phyloP scores from a whole-genome alignment of 1,140 invertebrate genomes.

The Dendroctonus valens region DNA sequence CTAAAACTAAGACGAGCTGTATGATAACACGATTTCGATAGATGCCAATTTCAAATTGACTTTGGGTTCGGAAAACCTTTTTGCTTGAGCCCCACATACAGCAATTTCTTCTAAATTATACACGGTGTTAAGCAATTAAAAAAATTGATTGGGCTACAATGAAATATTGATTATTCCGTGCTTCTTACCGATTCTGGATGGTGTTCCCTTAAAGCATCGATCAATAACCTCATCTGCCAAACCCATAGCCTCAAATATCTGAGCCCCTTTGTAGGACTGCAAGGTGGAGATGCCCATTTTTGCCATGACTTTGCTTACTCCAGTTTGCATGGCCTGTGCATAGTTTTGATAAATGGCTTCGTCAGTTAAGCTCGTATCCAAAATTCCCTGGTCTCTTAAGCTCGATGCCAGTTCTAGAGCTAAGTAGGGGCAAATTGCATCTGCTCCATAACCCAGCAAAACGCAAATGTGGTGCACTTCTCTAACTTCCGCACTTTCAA shows the following conservation, averaged over 20 bases:
- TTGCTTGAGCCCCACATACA: too few species aligned
- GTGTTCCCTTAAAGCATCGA: slow-evolving; percentile 89
- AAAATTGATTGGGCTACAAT: too few species aligned
- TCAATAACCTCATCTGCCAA: slow-evolving; percentile 89
- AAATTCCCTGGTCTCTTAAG: slow-evolving; percentile 76
- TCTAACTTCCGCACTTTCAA: slow-evolving; percentile 92
- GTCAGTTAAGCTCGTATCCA: slow-evolving; percentile 75
- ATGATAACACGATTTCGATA: too few species aligned
- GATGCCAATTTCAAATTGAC: too few species aligned
- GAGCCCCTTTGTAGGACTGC: slow-evolving; percentile 99
- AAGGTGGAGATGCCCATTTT: slow-evolving; percentile 99
- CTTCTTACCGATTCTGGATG: slow-evolving; percentile 76
- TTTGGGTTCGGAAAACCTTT: too few species aligned
- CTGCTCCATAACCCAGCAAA: slow-evolving; percentile 93
- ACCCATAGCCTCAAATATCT: slow-evolving; percentile 99
- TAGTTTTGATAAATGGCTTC: slow-evolving; percentile 79
- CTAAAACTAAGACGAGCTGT: too few species aligned
- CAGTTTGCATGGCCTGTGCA: slow-evolving; percentile 55
- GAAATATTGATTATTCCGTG: too few species aligned
- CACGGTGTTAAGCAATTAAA: too few species aligned
- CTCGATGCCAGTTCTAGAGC: slow-evolving; percentile 89
- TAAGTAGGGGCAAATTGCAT: slow-evolving; percentile 96
- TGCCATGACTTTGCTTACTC: slow-evolving; percentile 76
- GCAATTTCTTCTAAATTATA: too few species aligned
- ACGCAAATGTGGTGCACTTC: slow-evolving; percentile 98